Percentiles rank a stretch among this genome's conserved stretches.
These are phyloP conservation scores for Orussus abietinus DNA, from an alignment of 1,140 invertebrate species.

Conservation along the genomic window DNA sequence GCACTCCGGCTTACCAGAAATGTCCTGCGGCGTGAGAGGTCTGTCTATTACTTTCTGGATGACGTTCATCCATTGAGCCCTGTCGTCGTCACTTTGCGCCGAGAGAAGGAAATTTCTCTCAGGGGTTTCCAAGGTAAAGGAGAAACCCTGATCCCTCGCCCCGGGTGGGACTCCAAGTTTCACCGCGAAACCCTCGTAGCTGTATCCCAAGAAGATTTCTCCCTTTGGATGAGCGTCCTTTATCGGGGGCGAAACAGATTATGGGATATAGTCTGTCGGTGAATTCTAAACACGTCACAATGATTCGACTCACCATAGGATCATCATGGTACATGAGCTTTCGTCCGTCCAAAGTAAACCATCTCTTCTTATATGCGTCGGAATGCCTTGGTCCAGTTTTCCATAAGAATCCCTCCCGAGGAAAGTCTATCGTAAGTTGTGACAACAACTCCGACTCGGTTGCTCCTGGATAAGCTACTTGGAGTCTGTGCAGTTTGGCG, in stretches of 20 bases:
- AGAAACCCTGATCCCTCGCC: slow-evolving; percentile 69
- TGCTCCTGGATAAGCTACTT: slow-evolving; percentile 78
- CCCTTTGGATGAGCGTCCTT: slow-evolving; percentile 84
- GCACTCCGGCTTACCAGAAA: slow-evolving; percentile 71
- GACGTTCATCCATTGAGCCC: slow-evolving; percentile 75
- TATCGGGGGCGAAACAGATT: too few species aligned
- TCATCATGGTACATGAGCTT: slow-evolving; percentile 91
- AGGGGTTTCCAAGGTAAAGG: slow-evolving; percentile 85
- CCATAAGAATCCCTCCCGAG: slow-evolving; percentile 82
- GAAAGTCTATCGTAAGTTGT: slow-evolving; percentile 75
- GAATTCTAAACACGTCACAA: slow-evolving; percentile 5
- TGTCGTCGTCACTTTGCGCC: slow-evolving; percentile 71
- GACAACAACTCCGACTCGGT: slow-evolving; percentile 71
- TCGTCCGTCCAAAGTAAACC: slow-evolving; percentile 85
- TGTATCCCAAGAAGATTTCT: slow-evolving; percentile 81
- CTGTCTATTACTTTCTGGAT: slow-evolving; percentile 73
- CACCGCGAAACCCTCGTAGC: slow-evolving; percentile 70
- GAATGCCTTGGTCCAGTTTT: slow-evolving; percentile 78
- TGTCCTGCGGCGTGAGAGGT: slow-evolving; percentile 76
- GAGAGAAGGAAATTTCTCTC: slow-evolving; percentile 78
- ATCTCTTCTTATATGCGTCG: slow-evolving; percentile 78
- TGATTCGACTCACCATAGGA: slow-evolving; percentile 58
- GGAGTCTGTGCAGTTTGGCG: slow-evolving; percentile 76
- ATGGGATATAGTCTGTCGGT: too few species aligned
- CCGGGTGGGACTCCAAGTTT: slow-evolving; percentile 61